A percentile compares a stretch with the other conserved stretches of the same genome.
phyloP scores from a whole-genome alignment of 2,113 vertebrate genomes.

The Perca schrenkii region DNA sequence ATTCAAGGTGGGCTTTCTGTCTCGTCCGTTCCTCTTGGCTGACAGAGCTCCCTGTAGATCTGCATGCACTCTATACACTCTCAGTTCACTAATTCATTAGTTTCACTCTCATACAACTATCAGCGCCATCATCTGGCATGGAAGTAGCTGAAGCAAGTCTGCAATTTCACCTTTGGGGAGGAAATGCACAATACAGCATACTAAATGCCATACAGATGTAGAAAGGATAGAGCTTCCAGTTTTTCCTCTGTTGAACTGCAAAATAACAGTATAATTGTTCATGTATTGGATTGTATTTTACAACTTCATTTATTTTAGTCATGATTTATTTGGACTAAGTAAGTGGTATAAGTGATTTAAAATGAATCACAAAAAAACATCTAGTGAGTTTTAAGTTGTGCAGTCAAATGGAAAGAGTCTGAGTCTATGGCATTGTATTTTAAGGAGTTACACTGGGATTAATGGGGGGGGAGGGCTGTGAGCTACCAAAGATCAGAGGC shows the following conservation, averaged over 20 bases:
- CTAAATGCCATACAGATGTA: conserved; percentile 67
- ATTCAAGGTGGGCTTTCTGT: conserved; percentile 74
- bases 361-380: conserved; percentile 12
- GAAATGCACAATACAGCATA: conserved; percentile 59
- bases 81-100: conserved; percentile 75
- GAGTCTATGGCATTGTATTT: not conserved
- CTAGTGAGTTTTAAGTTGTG: not conserved
- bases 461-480: too few species aligned
- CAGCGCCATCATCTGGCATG: conserved; percentile 65
- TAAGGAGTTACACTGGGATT: too few species aligned
- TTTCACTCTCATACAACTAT: conserved; percentile 74
- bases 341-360: conserved; percentile 11
- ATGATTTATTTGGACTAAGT: not conserved
- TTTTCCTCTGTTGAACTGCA: conserved; percentile 15
- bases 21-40: conserved; percentile 59
- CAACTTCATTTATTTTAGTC: not conserved
- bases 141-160: conserved; percentile 57
- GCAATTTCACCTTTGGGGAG: conserved; percentile 61
- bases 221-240: conserved; percentile 11
- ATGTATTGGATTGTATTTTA: not conserved
- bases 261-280: conserved; percentile 10
- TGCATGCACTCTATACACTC: conserved; percentile 61
- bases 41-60: conserved; percentile 60
- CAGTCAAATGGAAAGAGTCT: not conserved
- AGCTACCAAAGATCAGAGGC: too few species aligned